Evolutionary conservation across 2,888 invertebrate species (phyloP), one percentile per base, ranked within the genome.

Genomic region (Slavum lentiscoides): DNA sequence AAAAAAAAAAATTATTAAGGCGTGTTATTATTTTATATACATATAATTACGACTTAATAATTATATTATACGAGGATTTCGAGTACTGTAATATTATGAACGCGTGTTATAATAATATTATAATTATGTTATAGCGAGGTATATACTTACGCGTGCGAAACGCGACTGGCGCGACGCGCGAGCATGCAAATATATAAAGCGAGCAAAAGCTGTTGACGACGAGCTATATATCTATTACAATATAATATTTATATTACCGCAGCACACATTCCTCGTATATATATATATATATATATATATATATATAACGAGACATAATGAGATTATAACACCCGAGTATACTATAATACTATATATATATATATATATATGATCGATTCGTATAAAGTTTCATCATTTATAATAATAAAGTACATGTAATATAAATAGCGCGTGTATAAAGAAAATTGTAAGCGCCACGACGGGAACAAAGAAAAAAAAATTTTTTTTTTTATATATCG

Each of bases 371-470:
- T 2, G 59, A 76, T 68, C 49, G n/a, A 68, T 59, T n/a, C 15
- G 59, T 68, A 59, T 76, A 39, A 49, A 23, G 73, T 73, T 61
- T 61, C 59, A 61, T 43, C 9, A 9, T 43, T 43, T 43, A 43
- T 43, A 43, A 43, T 9, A 7, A 39, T 66, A 39, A 19, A 19
- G 15, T 53, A 53, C 11, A 53, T 2, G 2, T 2, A 53, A 11
- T 53, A 53, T n/a, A n/a, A n/a, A n/a, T n/a, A 39, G 39, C 7
- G 39, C 7, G 7, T 39, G 5, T 39, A 7, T 39, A 9, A 9
- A 9, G 43, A 43, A 43, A 7, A 9, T 43, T 43, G 43, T 43
- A 7, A 1, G 7, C 43, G 39, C 39, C 39, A 6, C 39, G 39
- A 39, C 39, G 39, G 39, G 7, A 39, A 39, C 7, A 39, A 3